Percentiles rank a stretch among this genome's conserved stretches.
Conservation (phyloP, 2,888 invertebrate species). For the Spisula subtruncata region DNA sequence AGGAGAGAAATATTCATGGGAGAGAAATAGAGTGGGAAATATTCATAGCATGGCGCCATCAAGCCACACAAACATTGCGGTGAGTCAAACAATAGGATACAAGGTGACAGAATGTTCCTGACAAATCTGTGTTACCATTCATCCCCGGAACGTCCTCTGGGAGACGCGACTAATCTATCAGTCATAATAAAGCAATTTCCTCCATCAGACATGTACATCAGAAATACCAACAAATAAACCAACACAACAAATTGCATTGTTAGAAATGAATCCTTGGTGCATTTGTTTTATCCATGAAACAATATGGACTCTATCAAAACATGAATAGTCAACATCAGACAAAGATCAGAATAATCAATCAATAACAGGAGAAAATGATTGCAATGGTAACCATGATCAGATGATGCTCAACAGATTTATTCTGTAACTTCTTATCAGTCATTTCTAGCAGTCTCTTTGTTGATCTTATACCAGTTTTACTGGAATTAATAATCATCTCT, state of each 20-base stretch:
- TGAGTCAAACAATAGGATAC: slow-evolving; percentile 20
- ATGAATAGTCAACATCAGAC: neutral
- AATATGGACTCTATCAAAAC: neutral
- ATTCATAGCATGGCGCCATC: neutral
- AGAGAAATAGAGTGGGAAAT: neutral
- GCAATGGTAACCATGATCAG: neutral
- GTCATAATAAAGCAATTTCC: neutral
- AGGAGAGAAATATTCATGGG: neutral
- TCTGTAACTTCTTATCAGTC: too few species aligned
- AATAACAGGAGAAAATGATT: neutral
- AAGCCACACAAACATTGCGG: neutral
- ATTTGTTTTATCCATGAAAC: neutral
- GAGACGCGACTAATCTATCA: neutral
- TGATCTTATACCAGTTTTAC: too few species aligned
- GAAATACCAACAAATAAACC: neutral
- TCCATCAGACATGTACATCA: slow-evolving; percentile 2
- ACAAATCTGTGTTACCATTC: slow-evolving; percentile 1
- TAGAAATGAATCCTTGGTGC: neutral
- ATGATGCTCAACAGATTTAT: too few species aligned
- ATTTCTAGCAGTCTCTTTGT: too few species aligned
- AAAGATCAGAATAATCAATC: neutral
- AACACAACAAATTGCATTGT: slow-evolving; percentile 18
- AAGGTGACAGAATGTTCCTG: neutral
- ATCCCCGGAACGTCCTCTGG: neutral
- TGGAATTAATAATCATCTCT: too few species aligned